A percentile compares a stretch with the other conserved stretches of the same genome.
Conservation (phyloP, 2,113 vertebrate species). For the Hippocampus abdominalis region DNA sequence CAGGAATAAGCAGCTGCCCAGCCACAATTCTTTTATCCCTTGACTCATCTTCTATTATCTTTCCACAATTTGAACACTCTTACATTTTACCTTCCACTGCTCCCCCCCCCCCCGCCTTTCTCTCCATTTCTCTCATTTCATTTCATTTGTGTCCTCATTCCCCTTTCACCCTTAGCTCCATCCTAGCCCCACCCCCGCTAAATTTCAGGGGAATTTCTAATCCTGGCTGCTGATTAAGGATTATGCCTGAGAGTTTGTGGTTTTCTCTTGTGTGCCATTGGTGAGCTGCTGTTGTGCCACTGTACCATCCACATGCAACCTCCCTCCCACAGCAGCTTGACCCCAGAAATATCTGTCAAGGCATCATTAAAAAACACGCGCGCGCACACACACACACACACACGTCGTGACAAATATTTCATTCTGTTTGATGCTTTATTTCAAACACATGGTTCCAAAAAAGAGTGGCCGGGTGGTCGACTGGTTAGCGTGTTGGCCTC, state of each 20-base stretch:
- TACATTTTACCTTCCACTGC: not conserved
- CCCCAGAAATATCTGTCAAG: constrained; percentile 26
- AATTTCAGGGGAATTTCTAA: constrained; percentile 37
- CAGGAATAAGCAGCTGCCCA: constrained; percentile 6
- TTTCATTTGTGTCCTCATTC: constrained; percentile 10
- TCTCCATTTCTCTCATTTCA: constrained; percentile 11
- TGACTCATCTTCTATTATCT: constrained; percentile 12
- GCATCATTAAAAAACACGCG: constrained; percentile 5
- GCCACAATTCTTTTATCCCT: constrained; percentile 1
- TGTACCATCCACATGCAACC: not conserved
- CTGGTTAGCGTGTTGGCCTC: no score
- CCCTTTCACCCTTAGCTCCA: not conserved
- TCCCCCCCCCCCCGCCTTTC: not conserved
- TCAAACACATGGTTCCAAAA: no score
- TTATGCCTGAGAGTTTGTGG: constrained; percentile 35
- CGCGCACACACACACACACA: no score
- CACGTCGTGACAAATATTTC: no score
- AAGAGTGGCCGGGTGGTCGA: no score
- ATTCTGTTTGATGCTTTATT: no score
- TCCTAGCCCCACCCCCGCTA: not conserved
- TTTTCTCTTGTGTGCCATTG: constrained; percentile 20
- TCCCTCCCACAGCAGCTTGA: not conserved
- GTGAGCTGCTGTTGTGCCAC: not conserved
- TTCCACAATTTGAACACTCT: not conserved
- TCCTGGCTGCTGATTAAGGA: constrained; percentile 59